Base-by-base conservation (phyloP, 2,113 vertebrate species). In the Maccullochella peelii region DNA sequence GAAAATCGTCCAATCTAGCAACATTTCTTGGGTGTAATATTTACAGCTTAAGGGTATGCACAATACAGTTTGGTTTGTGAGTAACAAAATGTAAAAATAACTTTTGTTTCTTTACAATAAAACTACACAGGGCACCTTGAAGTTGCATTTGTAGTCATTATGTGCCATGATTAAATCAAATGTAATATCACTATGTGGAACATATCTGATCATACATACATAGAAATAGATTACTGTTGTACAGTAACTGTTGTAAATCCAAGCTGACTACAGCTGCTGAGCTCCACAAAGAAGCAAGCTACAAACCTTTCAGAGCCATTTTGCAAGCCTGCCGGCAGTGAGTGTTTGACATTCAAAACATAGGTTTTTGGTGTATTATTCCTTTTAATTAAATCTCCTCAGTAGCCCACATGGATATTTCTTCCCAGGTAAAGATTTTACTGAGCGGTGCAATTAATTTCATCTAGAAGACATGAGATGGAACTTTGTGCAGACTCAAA, bases 381-480 rank as follows among this genome's bases (percentile, higher is more conserved):
- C 4, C 20, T 38, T 38, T 11, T 38, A 40, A 38, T 71, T 55
- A 38, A 38, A 25, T 55, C 11, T 55, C 50, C 21, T 40, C 33
- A 15, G 33, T 27, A 23, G 21, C 21, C 5, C 21, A 21, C 40
- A 50, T 40, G 16, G 10, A 40, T 55, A 12, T 72, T 42, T 73
- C 27, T 16, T 18, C 21, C 10, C 16, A 49, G 20, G 68, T 10
- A 33, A 15, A 25, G 30, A 54, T 69, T 63, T 25, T 61, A 18
- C 38, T 38, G 10, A 66, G 67, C 11, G 10, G 20, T 44, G 27
- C 38, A 40, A 77, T 49, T 59, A 67, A 80, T 84, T 68, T 76
- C 18, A 50, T 30, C 16, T 14, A 52, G 44, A 63, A 18, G 25
- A 65, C 33, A 68, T 78, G n/a, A 54, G 67, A 23, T 40, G 55